Base-by-base conservation (phyloP, 2,888 invertebrate genomes). In the Digitonthophagus gazella region DNA sequence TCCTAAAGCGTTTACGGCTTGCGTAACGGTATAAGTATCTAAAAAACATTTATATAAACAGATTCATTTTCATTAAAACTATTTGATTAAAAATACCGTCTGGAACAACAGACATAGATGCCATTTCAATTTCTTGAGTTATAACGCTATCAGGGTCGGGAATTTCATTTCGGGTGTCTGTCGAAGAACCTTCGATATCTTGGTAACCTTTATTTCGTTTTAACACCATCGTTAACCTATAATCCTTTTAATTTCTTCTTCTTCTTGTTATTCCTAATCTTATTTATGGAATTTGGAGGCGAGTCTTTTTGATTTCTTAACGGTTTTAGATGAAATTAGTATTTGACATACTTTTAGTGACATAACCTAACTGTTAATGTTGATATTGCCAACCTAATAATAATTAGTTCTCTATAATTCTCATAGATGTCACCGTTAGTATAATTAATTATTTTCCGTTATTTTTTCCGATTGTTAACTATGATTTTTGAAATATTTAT, bases 21-120 rank as follows among this genome's bases (percentile, higher is more conserved):
- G 93, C 65, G 92, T 91, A 3, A 94, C 92, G 5, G 94, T 94
- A 78, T 92, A 94, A 54, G 93, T 93, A 81, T 94, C 94, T 93
- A 83, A 69, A 84, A 84, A 72, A 68, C 68, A 72, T 44, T 44
- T 69, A 65, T 65, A 58, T 57, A 16, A 55, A 58, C 64, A 69
- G 54, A 67, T 44, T 44, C 61, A 28, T 19, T 58, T 0, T 8
- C 67, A 57, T 54, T 55, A 67, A n/a, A n/a, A n/a, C n/a, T 22
- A 67, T n/a, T 18, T 14, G 14, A 0, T 22, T n/a, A 11, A 16
- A 44, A 55, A 78, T 85, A 92, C 93, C 93, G 83, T 93, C 92
- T 72, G 92, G 92, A 19, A 93, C 91, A 20, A 92, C 92, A 3
- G 91, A 89, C 20, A 92, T 91, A 2, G 92, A 91, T 70, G 91